A percentile compares a stretch with the other conserved stretches of the same genome.
Evolutionary conservation across 2,113 vertebrate species (phyloP).

Genomic region (Malurus melanocephalus): DNA sequence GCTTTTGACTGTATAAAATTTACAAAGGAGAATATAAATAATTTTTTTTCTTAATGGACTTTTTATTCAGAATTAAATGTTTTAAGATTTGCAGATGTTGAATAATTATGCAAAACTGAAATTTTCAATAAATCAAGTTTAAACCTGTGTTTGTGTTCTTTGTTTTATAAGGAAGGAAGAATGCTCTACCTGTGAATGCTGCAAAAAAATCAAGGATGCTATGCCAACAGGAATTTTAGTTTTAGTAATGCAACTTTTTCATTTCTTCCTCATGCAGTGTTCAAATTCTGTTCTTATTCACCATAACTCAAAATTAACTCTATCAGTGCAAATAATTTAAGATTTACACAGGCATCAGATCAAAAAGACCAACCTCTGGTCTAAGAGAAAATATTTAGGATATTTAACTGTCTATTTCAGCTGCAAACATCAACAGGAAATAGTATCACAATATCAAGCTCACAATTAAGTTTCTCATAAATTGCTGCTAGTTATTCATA

Average conservation of each 20-base stretch:
- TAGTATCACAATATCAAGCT: not conserved
- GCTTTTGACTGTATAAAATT: not conserved
- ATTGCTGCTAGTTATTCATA: not conserved
- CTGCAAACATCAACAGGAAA: not conserved
- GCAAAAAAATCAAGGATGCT: not conserved
- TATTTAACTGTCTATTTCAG: not conserved
- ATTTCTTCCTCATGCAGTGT: not conserved
- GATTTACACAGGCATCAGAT: not conserved
- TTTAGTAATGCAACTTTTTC: not conserved
- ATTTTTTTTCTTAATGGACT: constrained; percentile 3
- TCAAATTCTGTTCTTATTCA: not conserved
- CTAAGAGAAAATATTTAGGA: not conserved
- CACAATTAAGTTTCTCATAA: not conserved
- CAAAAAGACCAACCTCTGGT: not conserved
- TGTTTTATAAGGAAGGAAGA: not conserved
- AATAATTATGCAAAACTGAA: constrained; percentile 10
- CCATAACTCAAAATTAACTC: not conserved
- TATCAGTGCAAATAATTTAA: not conserved
- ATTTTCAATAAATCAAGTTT: constrained; percentile 51
- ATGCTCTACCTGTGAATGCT: not conserved
- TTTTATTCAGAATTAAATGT: constrained; percentile 31
- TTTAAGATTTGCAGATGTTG: constrained; percentile 18
- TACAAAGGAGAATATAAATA: constrained; percentile 1
- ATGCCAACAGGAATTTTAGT: not conserved
- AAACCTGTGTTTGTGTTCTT: not conserved